Base-by-base conservation (phyloP, 2,888 invertebrate species). In the Troides oblongomaculatus region DNA sequence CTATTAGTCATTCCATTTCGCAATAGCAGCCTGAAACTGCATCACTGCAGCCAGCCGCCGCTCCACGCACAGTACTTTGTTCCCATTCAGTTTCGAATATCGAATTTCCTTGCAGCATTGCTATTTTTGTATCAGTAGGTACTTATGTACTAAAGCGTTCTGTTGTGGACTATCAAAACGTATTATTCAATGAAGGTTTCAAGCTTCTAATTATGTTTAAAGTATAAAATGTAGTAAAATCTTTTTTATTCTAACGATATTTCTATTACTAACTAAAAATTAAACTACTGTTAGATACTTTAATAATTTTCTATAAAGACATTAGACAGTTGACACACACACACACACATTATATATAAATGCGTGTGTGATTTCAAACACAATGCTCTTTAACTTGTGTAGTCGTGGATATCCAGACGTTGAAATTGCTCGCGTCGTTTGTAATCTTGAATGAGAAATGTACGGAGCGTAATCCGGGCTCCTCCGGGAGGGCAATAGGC, bases 1-100 rank as follows among this genome's bases (percentile, higher is more conserved):
- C 83, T 83, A 83, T 83, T 84, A 82, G 84, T 84, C 87, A 87
- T 86, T 86, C 84, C 81, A 78, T 78, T 70, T 70, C 63, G 63
- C 30, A 67, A 21, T 8, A 46, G 36, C 62, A 30, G 62, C 7
- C 59, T 58, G 66, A 62, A 65, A 65, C 64, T 64, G 67, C 64
- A 46, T 46, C 63, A 39, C 63, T 66, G 46, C 39, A 18, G 3
- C 36, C 30, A 36, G 62, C 60, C 56, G 62, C 60, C 56, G 36
- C 30, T 5, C 30, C 30, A 30, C 30, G 4, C 5, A 30, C 21
- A 53, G 65, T 61, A 58, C 62, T 58, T 58, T 63, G 53, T 53
- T 25, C 58, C 36, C 5, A 17, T 14, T 18, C 50, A 39, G 62
- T 66, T 66, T 62, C 57, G 23, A 3, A 62, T 50, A 58, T 50